Evolutionary conservation across 37 sponge, comb jelly and placozoan species (phyloP).

Genomic region (Haliclona indistincta): DNA sequence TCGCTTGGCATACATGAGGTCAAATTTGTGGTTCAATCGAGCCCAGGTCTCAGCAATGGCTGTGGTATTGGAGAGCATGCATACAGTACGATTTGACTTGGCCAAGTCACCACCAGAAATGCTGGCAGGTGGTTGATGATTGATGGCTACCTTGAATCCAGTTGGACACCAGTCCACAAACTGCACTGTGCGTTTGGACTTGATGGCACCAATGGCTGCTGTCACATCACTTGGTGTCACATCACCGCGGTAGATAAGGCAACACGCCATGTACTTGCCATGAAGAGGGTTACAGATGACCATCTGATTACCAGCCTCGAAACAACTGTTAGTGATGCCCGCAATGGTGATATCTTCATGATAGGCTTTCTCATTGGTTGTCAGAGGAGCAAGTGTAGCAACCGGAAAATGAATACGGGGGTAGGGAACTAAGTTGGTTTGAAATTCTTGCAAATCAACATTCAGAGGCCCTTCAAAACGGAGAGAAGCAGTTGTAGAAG

Average conservation of each 20-base stretch:
- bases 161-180: slow-evolving; percentile 99
- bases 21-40: slow-evolving; percentile 97
- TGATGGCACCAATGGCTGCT: slow-evolving; percentile 94
- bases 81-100: slow-evolving; percentile 92
- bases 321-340: slow-evolving; percentile 91
- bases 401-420: slow-evolving; percentile 98
- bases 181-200: slow-evolving; percentile 95
- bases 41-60: slow-evolving; percentile 99
- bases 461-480: slow-evolving; percentile 97
- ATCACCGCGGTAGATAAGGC: slow-evolving; percentile 95
- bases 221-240: slow-evolving; percentile 97
- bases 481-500: slow-evolving; percentile 96
- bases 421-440: slow-evolving; percentile 99
- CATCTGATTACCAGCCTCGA: slow-evolving; percentile 99
- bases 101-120: slow-evolving; percentile 97
- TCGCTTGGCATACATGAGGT: slow-evolving; percentile 99
- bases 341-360: slow-evolving; percentile 89
- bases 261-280: slow-evolving; percentile 99
- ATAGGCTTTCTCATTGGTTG: slow-evolving; percentile 97
- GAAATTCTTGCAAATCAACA: slow-evolving; percentile 97
- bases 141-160: slow-evolving; percentile 99
- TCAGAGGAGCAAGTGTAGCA: slow-evolving; percentile 95
- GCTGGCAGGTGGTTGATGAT: slow-evolving; percentile 92
- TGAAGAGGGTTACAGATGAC: slow-evolving; percentile 97
- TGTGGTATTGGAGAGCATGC: slow-evolving; percentile 98